These are phyloP conservation scores for Bos javanicus DNA, from an alignment of 2,113 vertebrate genomes.

Conservation along the genomic window DNA sequence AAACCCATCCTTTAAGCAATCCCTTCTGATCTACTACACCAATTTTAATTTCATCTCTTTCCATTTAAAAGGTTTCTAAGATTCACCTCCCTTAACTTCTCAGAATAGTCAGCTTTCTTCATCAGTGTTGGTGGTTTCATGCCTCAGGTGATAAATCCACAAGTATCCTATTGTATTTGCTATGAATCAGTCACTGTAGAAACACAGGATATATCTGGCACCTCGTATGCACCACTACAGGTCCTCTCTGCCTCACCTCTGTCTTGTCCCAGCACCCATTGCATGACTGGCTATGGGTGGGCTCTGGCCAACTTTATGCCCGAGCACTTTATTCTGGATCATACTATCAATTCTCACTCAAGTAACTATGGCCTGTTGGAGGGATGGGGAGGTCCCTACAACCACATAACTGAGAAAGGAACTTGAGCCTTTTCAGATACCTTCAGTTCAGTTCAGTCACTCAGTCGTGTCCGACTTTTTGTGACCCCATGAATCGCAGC, in stretches of 20 bases:
- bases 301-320: background rate
- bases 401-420: background rate
- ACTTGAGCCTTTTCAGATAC: background rate
- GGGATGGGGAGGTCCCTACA: accelerated
- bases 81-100: background rate
- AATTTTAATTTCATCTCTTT: background rate
- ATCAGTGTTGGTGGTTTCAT: background rate
- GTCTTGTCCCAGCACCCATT: background rate
- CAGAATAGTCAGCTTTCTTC: background rate
- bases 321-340: background rate
- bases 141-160: background rate
- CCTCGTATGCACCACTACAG: accelerated
- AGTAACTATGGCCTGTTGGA: background rate
- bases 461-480: background rate
- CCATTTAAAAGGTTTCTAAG: background rate
- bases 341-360: background rate
- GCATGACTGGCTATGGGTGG: background rate
- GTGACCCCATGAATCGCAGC: background rate
- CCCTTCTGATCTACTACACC: background rate
- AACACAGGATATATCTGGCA: background rate
- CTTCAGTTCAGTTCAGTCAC: background rate
- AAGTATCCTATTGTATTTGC: background rate
- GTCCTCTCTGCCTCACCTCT: background rate
- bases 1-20: background rate
- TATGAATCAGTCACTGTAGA: background rate